A percentile compares a stretch with the other conserved stretches of the same genome.
Conservation (phyloP, 2,888 invertebrate species). For the Flexamia atlantica region DNA sequence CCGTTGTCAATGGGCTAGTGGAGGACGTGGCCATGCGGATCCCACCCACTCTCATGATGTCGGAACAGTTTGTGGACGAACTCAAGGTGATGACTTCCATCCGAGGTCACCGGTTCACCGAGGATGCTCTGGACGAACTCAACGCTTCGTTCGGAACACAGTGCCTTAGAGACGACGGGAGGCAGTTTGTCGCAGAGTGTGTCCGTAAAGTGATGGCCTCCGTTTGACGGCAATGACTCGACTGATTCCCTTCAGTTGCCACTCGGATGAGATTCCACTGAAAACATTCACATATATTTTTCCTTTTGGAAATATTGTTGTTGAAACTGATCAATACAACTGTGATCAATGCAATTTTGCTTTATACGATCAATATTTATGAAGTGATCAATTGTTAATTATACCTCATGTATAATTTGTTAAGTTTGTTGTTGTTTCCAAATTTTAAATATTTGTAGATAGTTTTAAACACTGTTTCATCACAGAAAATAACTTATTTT, state of each 20-base stretch:
- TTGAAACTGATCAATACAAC: background rate
- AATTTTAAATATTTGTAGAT: background rate
- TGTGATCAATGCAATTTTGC: too few relatives aligned
- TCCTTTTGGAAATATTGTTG: background rate
- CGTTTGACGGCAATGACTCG: slow-evolving; percentile 51
- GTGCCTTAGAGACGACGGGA: slow-evolving; percentile 76
- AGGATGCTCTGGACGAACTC: slow-evolving; percentile 80
- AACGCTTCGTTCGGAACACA: slow-evolving; percentile 74
- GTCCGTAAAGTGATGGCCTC: slow-evolving; percentile 79
- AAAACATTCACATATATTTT: background rate
- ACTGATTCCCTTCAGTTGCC: slow-evolving; percentile 45
- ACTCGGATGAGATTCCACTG: slow-evolving; percentile 44
- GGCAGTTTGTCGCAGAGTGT: slow-evolving; percentile 81
- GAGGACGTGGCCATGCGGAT: slow-evolving; percentile 80
- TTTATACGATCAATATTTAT: background rate
- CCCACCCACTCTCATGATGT: slow-evolving; percentile 52
- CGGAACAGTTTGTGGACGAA: slow-evolving; percentile 52
- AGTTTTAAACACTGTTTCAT: background rate
- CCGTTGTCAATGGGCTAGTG: slow-evolving; percentile 82
- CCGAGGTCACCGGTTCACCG: slow-evolving; percentile 82
- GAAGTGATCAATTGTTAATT: background rate
- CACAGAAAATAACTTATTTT: slow-evolving; percentile 15
- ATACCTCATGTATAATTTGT: slow-evolving; percentile 18
- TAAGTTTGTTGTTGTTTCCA: background rate
- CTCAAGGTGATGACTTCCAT: slow-evolving; percentile 80